phyloP scores from a whole-genome alignment of 2,113 vertebrate genomes.

The Cricetomys ansorgei region DNA sequence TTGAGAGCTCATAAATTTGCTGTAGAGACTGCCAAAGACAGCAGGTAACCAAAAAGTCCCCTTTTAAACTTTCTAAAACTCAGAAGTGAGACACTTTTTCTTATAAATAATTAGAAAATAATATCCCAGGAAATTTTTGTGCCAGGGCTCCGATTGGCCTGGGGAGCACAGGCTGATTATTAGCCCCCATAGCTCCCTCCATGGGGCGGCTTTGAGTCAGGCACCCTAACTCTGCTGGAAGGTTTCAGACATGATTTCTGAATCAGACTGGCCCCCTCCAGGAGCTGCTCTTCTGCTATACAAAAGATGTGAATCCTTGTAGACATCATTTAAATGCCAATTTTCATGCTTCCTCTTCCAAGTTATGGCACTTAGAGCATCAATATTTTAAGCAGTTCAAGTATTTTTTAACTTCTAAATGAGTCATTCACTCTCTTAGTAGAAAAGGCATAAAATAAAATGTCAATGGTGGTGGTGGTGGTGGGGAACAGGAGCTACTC shows the following conservation, averaged over 20 bases:
- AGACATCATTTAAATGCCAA: constrained; percentile 77
- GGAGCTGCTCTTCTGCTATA: neutral
- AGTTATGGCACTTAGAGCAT: constrained; percentile 75
- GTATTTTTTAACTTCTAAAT: constrained; percentile 78
- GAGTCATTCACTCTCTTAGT: constrained; percentile 75
- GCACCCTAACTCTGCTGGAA: neutral
- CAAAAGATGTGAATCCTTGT: constrained; percentile 58
- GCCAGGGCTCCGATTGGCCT: neutral
- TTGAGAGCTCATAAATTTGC: neutral
- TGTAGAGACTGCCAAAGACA: neutral
- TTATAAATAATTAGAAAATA: neutral
- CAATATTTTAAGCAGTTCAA: constrained; percentile 74
- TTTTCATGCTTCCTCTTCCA: constrained; percentile 73
- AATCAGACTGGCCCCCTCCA: neutral
- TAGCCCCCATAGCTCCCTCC: neutral
- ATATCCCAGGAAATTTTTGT: neutral
- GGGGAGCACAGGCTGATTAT: neutral
- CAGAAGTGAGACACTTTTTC: neutral
- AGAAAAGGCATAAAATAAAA: constrained; percentile 78
- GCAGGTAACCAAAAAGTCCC: neutral
- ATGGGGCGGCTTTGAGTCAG: neutral
- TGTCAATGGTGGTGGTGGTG: constrained; percentile 72
- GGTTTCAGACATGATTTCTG: neutral
- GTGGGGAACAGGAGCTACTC: too few relatives aligned
- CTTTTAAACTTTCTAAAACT: neutral